Conservation (phyloP, 2,888 invertebrate genomes). For the Exocentrus adspersus region DNA sequence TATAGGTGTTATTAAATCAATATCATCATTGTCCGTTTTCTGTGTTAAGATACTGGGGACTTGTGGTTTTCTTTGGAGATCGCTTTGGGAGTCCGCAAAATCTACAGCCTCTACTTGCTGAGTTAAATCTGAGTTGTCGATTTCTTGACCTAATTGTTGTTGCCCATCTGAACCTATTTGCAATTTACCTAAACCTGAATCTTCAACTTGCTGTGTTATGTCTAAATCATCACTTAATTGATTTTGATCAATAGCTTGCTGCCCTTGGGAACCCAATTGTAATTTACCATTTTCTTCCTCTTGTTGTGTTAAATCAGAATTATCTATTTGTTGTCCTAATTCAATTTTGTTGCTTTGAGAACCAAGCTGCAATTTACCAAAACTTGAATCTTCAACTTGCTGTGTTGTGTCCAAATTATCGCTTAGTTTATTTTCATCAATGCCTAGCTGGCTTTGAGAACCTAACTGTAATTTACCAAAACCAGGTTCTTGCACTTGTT, state of each 20-base stretch:
- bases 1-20: not conserved
- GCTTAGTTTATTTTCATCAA: constrained; percentile 28
- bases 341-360: constrained; percentile 22
- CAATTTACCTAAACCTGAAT: constrained; percentile 2
- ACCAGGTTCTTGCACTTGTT: constrained; percentile 26
- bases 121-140: constrained; percentile 35
- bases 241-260: not conserved
- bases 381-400: constrained; percentile 34
- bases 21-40: not conserved
- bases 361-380: constrained; percentile 6
- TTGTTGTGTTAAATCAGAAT: constrained; percentile 37
- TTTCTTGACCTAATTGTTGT: constrained; percentile 20
- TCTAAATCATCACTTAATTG: constrained; percentile 27
- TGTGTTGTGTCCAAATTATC: constrained; percentile 44
- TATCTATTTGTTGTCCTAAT: constrained; percentile 27
- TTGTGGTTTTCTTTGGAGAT: constrained; percentile 17
- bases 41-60: too few species aligned
- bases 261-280: constrained; percentile 30
- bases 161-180: constrained; percentile 20
- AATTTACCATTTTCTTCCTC: constrained; percentile 8
- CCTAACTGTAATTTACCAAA: constrained; percentile 8
- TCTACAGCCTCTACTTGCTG: constrained; percentile 30
- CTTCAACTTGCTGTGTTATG: constrained; percentile 30
- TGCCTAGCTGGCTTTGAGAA: constrained; percentile 25
- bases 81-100: not conserved